Evolutionary conservation across 2,888 invertebrate species (phyloP).

Genomic region (Notodonta dromedarius): DNA sequence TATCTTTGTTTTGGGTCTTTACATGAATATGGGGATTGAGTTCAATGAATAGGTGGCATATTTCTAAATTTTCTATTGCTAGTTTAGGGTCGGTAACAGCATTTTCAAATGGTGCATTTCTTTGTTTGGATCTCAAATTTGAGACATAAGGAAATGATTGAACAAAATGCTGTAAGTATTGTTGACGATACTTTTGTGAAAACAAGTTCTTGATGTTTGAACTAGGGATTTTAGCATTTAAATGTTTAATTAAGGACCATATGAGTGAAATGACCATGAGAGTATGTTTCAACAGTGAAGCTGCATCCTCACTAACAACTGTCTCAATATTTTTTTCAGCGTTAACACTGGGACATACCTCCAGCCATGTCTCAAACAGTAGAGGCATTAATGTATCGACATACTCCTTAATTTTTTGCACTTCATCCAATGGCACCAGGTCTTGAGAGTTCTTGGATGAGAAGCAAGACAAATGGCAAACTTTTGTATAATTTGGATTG

Average conservation of each 20-base stretch:
- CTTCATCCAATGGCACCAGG: conserved; percentile 62
- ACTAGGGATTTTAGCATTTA: conserved; percentile 59
- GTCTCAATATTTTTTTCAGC: conserved; percentile 70
- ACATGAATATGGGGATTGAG: conserved; percentile 71
- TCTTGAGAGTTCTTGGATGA: conserved; percentile 69
- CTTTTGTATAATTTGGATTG: conserved; percentile 57
- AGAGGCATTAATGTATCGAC: conserved; percentile 89
- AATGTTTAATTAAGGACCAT: conserved; percentile 73
- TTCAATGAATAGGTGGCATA: conserved; percentile 75
- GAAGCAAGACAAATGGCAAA: conserved; percentile 71
- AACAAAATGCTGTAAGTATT: conserved; percentile 84
- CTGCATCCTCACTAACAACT: conserved; percentile 86
- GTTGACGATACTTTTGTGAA: conserved; percentile 76
- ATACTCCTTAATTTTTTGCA: conserved; percentile 84
- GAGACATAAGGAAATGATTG: conserved; percentile 84
- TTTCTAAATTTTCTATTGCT: conserved; percentile 64
- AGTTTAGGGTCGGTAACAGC: conserved; percentile 68
- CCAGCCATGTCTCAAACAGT: conserved; percentile 93
- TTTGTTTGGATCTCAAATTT: conserved; percentile 63
- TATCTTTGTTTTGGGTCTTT: conserved; percentile 63
- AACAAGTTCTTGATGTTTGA: conserved; percentile 79
- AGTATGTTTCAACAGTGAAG: conserved; percentile 85
- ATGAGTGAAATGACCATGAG: conserved; percentile 86
- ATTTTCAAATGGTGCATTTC: conserved; percentile 53
- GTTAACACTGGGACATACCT: conserved; percentile 85